Evolutionary conservation across 2,888 invertebrate genomes (phyloP), one percentile per base, ranked within the genome.

Genomic region (Cybosia mesomella): DNA sequence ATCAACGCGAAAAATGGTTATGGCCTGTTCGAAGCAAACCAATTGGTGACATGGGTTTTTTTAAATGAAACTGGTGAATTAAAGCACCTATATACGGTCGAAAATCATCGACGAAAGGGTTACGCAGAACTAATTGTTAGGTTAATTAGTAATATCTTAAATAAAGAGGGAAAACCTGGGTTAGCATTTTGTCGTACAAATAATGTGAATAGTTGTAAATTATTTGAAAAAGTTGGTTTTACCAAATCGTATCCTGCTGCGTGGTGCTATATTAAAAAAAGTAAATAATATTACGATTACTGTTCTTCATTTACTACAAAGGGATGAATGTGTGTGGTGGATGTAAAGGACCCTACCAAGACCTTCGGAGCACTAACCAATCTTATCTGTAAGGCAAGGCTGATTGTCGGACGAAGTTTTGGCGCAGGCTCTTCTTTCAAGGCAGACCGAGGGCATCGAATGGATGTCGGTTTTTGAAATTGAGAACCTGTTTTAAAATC

Each of bases 21-120:
- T 58, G 91, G 88, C 0, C 79, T 91, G 5, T 90, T 83, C 67
- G 71, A 79, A 22, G 72, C 82, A 34, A 59, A 81, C 4, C 73
- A 81, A 7, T 74, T 89, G 2, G 57, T 87, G 9, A 70, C 89
- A 0, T 91, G 90, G 90, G 79, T 84, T 0, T 82, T 85, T 10
- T 67, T 89, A n/a, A 87, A 85, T 34, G 88, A 90, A 77, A 77
- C 73, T 66, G 91, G 91, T 5, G 77, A 83, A 1, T 74, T 90
- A 10, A 80, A 84, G 0, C 89, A 91, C 71, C 66, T 91, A 4
- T 90, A 83, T 59, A 89, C 89, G 0, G 18, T 88, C 53, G 85
- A 87, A 70, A 72, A 79, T 1, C 77, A 89, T 11, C 87, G 91
- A 75, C n/a, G 13, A 24, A 85, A 85, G 64, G 90, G 90, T 0